Conservation (phyloP, 2,888 invertebrate genomes). For the Phania funesta region DNA sequence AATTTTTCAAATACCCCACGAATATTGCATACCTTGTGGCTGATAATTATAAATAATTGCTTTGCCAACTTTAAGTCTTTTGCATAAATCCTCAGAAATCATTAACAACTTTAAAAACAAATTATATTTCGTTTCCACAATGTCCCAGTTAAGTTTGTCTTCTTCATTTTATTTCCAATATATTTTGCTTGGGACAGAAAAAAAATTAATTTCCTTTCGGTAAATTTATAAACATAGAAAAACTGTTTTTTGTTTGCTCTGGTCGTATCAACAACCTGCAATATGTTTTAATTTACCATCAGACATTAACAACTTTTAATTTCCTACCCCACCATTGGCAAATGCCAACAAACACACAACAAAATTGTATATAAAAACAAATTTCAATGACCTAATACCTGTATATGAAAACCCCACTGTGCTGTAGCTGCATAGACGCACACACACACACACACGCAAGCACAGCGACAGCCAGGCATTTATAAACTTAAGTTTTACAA, state of each 20-base stretch:
- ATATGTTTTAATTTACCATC: constrained; percentile 68
- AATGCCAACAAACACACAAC: not conserved
- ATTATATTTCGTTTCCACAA: not conserved
- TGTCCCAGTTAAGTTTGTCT: not conserved
- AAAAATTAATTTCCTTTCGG: constrained; percentile 50
- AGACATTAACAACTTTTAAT: constrained; percentile 68
- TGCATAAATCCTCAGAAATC: constrained; percentile 10
- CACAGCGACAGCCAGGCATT: constrained; percentile 15
- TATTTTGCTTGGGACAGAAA: constrained; percentile 20
- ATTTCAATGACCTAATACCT: constrained; percentile 66
- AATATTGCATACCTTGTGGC: constrained; percentile 9
- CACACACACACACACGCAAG: not conserved
- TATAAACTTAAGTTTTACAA: constrained; percentile 56
- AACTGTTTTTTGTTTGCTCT: constrained; percentile 26
- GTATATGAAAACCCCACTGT: not conserved
- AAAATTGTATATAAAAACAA: constrained; percentile 41
- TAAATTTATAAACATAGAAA: constrained; percentile 39
- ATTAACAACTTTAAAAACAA: constrained; percentile 13
- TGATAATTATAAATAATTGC: constrained; percentile 4
- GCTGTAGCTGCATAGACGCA: not conserved
- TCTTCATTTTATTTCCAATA: constrained; percentile 21
- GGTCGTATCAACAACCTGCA: constrained; percentile 64
- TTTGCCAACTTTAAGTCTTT: constrained; percentile 25
- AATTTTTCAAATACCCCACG: not conserved
- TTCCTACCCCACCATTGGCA: constrained; percentile 58